Base-by-base conservation (phyloP, 2,888 invertebrate species). In the Hyposoter didymator region DNA sequence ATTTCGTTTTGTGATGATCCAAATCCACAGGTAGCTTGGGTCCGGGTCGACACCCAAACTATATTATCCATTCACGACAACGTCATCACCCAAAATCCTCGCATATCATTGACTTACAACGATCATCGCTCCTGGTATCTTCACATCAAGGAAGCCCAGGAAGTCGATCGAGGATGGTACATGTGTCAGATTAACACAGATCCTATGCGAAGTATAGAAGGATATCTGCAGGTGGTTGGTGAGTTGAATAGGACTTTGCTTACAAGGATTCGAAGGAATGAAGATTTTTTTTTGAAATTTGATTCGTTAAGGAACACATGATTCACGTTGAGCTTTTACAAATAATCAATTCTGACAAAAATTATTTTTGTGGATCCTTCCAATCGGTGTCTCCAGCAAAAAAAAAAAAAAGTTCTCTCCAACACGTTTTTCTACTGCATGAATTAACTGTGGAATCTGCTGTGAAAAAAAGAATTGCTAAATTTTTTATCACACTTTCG, bases 181-280 rank as follows among this genome's bases (percentile, higher is more conserved):
- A 98, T 98, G 98, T 98, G 98, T 93, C 98, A 98, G 94, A 97
- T 98, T 89, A 98, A 98, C 94, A 98, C 98, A 0, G 98, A 98
- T 94, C 98, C 98, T n/a, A 98, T 98, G 98, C 95, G 98, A 88
- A 97, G 97, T 85, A 95, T 97, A 81, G 97, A 98, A 93, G 98
- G 98, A 79, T 98, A 98, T 93, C 95, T 98, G 47, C 98, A 98
- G 95, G 98, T 98, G 89, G 98, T 98, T 64, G 98, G 98, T 98
- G 93, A 96, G 97, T 95, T 17, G 32, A 19, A 12, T 7, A 35
- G 28, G 12, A 19, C 22, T 59, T 6, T 7, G 39, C 7, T 22
- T 0, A 55, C 12, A n/a, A 55, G 1, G 10, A 52, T 22, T 5
- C 8, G 10, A 35, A 64, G 14, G 32, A 32, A 28, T 2, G 3